Conservation (phyloP, 2,797 vertebrate genomes). For the Pipistrellus nathusii region DNA sequence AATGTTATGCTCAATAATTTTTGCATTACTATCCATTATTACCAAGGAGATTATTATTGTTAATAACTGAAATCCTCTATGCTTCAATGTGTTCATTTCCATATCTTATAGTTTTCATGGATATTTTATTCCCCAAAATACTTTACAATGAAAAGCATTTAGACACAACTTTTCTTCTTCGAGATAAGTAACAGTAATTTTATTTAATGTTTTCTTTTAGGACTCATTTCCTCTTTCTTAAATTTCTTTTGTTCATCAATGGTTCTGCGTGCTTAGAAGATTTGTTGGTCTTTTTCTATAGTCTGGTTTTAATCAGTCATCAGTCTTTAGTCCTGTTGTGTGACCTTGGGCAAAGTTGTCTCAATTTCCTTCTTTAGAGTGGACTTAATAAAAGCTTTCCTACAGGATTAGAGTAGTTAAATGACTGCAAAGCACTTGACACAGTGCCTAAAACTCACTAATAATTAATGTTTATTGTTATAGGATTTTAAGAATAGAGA, state of each 20-base stretch:
- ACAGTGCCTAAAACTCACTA: not conserved
- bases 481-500: not conserved
- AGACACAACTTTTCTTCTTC: not conserved
- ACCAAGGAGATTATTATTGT: not conserved
- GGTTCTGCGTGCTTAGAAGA: not conserved
- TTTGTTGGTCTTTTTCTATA: not conserved
- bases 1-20: conserved; percentile 17
- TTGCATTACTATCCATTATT: not conserved
- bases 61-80: not conserved
- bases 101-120: not conserved
- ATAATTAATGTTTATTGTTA: conserved; percentile 25
- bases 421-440: not conserved
- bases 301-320: not conserved
- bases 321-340: not conserved
- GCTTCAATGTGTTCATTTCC: not conserved
- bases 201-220: not conserved
- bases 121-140: not conserved
- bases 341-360: not conserved
- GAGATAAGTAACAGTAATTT: conserved; percentile 29
- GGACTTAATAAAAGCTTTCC: not conserved
- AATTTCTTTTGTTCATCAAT: not conserved
- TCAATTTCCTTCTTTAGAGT: not conserved
- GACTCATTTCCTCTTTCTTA: not conserved
- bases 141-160: not conserved
- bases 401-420: not conserved